Base-by-base conservation (phyloP, 2,797 vertebrate genomes). In the Tenualosa ilisha region DNA sequence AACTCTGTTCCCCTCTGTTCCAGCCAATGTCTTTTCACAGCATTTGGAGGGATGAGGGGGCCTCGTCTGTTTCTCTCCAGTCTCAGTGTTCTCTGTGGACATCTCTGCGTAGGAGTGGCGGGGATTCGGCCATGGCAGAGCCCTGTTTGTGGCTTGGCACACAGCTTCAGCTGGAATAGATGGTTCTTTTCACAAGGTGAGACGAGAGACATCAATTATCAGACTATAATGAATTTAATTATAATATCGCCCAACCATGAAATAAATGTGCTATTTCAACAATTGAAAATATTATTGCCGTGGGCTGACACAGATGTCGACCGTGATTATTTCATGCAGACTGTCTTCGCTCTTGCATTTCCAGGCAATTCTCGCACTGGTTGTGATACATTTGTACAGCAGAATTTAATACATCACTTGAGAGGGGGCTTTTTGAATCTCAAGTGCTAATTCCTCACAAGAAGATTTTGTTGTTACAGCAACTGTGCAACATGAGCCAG, bases 271-370 rank as follows among this genome's bases (percentile, higher is more conserved):
- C 72, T 43, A 79, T 79, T 79, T 79, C 72, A 79, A 79, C 72
- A 79, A 79, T 79, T 79, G 72, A 79, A 79, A 79, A 79, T 79
- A 79, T 79, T 79, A 46, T 79, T 79, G 72, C 72, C 72, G 20
- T 79, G 72, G 72, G 72, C 72, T 20, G 72, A 79, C 72, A 79
- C 72, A 79, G 40, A 79, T 79, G 72, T 79, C 72, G 72, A 79
- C 72, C 40, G 37, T 79, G 72, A 79, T 79, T 79, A 79, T 79
- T 79, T 79, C 20, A 79, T 79, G 37, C 43, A 17, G 40, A 2
- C 40, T 40, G 43, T 79, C 72, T 43, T 13, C 1, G 68, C 68
- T 79, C 72, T 79, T 22, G 7, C 72, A 22, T 79, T 79, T 79
- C 72, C 72, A 46, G 72, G 72, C 72, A 79, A 46, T 79, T 79